Base-by-base conservation (phyloP, 64 coral and sea anemone genomes). In the Pocillopora verrucosa region DNA sequence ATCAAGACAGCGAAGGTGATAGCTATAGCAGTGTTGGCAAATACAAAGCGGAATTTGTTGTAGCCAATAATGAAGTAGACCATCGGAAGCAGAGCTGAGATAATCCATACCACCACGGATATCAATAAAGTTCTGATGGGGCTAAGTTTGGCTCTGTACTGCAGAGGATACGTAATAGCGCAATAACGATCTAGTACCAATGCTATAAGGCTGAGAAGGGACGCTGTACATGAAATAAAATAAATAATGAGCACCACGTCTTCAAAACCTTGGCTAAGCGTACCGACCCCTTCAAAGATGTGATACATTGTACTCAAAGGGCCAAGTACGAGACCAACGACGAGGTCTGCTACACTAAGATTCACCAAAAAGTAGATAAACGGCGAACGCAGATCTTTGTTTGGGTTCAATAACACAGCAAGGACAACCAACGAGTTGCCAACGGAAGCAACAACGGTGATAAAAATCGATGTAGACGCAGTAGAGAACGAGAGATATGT, bases 31-130 rank as follows among this genome's bases (percentile, higher is more conserved):
- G 93, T 95, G 56, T 94, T 94, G 4, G 93, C 96, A 36, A 98
- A 98, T 7, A 95, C 62, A 25, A 98, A 92, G 1, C 90, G 41
- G 38, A 90, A 95, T 12, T 62, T 74, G 36, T 95, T 80, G 84
- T 90, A 98, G 7, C 96, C 96, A 22, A 98, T 77, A 76, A 73
- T 14, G 62, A 94, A 92, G 60, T 98, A 98, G n/a, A 92, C 68
- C 57, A 94, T 88, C 3, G 93, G 80, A 13, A 98, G 36, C 10
- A 60, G 45, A 15, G 94, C 38, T 5, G 95, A 94, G 1, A 92
- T 13, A 3, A 89, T 22, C 95, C 95, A 98, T 16, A 94, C 88
- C 9, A 88, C 11, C 3, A 78, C 58, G 11, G 92, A 88, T 24
- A 74, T 78, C 4, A 98, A 17, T 3, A 92, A 34, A 1, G 85